A percentile compares a stretch with the other conserved stretches of the same genome.
Conservation (phyloP, 2,888 invertebrate species). For the Glaucopsyche alexis region DNA sequence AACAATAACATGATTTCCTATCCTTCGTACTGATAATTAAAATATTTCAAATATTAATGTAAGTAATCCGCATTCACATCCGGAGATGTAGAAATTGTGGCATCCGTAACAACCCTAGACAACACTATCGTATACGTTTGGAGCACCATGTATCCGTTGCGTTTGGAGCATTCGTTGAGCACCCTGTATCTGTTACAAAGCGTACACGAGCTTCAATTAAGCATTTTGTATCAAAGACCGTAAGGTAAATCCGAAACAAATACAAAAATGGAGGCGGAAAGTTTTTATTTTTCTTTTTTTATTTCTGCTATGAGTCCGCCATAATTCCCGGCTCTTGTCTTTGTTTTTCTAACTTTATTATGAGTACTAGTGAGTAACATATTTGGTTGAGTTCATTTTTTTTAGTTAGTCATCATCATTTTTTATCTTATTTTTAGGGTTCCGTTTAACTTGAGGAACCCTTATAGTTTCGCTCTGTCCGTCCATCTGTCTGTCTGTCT, state of each 20-base stretch:
- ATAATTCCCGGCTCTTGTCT: slow-evolving; percentile 20
- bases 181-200: slow-evolving; percentile 28
- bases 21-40: too few species aligned
- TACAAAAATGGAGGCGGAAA: slow-evolving; percentile 36
- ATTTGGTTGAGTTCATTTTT: background rate
- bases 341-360: slow-evolving; percentile 1
- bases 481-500: too few species aligned
- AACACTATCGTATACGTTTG: background rate
- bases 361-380: background rate
- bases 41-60: too few species aligned
- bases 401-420: too few species aligned
- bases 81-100: too few species aligned
- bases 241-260: slow-evolving; percentile 40
- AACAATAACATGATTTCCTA: too few species aligned
- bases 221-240: slow-evolving; percentile 42
- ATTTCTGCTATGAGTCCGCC: slow-evolving; percentile 18
- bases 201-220: slow-evolving; percentile 39
- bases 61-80: background rate
- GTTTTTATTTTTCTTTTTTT: slow-evolving; percentile 23
- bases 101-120: background rate
- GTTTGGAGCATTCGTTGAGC: slow-evolving; percentile 20
- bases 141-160: slow-evolving; percentile 22
- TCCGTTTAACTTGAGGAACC: too few species aligned
- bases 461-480: too few species aligned
- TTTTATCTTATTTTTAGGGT: too few species aligned